Base-by-base conservation (phyloP, 1,140 invertebrate genomes). In the Papilio polytes region DNA sequence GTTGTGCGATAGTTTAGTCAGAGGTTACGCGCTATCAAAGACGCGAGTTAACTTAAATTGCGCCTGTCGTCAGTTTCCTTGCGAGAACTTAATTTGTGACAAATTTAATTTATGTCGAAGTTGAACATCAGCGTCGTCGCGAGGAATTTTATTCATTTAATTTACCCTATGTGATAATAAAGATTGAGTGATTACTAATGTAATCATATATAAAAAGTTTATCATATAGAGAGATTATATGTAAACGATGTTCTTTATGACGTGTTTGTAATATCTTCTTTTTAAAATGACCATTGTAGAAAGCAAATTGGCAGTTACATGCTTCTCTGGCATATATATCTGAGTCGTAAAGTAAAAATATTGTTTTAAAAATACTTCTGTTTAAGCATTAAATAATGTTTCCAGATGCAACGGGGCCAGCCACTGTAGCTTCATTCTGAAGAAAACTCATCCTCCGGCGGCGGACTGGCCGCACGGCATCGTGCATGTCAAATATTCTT, bases 401-500 rank as follows among this genome's bases (percentile, higher is more conserved):
- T 78, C 12, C 56, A 78, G 77, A 10, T 78, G 77, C 77, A 66
- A 48, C 59, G 77, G 56, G 20, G 56, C 41, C 77, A 78, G 18
- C 10, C 59, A 78, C 77, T 78, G 77, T 26, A 78, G 56, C 41
- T 78, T 78, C 36, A 44, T 66, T 66, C 22, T 78, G 53, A 78
- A 78, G 56, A 78, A 78, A 46, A 78, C 22, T 20, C 77, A 78
- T 51, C 56, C 77, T 4, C 31, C 77, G 12, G 56, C 77, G n/a
- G 44, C 56, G 8, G 77, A 78, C 46, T 78, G 77, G 77, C 66
- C 77, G 15, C 77, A 41, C 4, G 77, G 77, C 9, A 63, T 78
- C 18, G 36, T 78, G 31, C 59, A 78, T 63, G 13, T 78, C 15
- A 78, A 63, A 78, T 78, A 78, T 46, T 78, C 77, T 66, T 78